Conservation (phyloP, 2,797 vertebrate genomes). For the Anguilla obscura region DNA sequence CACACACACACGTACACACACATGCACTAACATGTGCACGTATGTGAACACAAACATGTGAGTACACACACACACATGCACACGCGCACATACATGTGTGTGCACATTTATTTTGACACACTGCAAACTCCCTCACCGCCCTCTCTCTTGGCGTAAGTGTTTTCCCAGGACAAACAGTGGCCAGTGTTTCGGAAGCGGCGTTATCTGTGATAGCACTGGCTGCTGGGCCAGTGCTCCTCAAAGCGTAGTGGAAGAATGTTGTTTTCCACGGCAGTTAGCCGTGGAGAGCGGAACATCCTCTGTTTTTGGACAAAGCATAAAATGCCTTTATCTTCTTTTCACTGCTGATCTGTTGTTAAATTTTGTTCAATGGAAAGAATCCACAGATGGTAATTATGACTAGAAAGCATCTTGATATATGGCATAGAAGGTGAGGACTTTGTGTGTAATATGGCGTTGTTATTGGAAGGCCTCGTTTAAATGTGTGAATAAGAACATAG, state of each 20-base stretch:
- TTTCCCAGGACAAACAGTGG: background rate
- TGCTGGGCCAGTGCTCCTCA: background rate
- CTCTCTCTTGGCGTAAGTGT: background rate
- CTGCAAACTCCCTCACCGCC: background rate
- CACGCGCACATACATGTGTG: too few relatives aligned
- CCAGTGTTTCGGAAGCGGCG: background rate
- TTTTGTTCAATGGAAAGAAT: background rate
- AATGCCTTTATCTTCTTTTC: background rate
- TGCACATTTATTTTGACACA: background rate
- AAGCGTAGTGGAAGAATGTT: background rate
- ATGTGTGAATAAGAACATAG: background rate
- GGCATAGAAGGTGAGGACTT: background rate
- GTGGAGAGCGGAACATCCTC: background rate
- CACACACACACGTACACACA: background rate
- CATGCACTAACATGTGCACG: background rate
- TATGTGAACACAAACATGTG: too few relatives aligned
- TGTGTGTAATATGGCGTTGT: background rate
- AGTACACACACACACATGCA: background rate
- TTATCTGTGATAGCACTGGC: background rate
- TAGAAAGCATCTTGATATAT: background rate
- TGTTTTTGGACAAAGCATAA: background rate
- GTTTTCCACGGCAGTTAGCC: background rate
- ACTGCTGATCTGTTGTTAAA: background rate
- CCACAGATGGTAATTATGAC: background rate
- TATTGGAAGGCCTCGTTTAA: background rate